Percentiles rank a stretch among this genome's conserved stretches.
Conservation (phyloP, 2,797 vertebrate genomes). For the Melanotaenia nigrans region DNA sequence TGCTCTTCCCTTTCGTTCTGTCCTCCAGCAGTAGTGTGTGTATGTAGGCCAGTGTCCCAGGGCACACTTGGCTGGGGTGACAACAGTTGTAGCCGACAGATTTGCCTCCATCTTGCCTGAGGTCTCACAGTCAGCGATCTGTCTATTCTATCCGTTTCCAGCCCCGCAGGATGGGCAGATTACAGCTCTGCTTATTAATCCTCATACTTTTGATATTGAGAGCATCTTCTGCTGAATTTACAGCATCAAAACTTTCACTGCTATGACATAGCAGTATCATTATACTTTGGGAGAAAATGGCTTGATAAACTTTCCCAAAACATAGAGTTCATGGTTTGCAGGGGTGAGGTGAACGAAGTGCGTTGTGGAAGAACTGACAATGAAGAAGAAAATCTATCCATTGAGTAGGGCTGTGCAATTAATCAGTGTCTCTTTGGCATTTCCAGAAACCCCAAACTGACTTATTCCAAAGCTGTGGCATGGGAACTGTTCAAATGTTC, state of each 20-base stretch:
- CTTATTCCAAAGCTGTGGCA: neutral
- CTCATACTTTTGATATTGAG: slow-evolving; percentile 6
- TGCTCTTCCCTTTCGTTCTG: slow-evolving; percentile 54
- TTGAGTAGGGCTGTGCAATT: neutral
- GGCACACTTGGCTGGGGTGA: slow-evolving; percentile 84
- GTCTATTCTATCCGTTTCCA: slow-evolving; percentile 72
- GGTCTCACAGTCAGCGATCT: slow-evolving; percentile 82
- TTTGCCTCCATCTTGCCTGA: slow-evolving; percentile 86
- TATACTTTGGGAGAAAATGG: neutral
- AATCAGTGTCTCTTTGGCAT: neutral
- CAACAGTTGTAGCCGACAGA: slow-evolving; percentile 88
- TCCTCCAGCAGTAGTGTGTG: slow-evolving; percentile 76
- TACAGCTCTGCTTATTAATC: slow-evolving; percentile 59
- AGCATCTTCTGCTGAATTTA: slow-evolving; percentile 37
- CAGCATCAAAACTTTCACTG: slow-evolving; percentile 3
- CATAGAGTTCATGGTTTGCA: neutral
- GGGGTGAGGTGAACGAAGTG: neutral
- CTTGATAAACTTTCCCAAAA: neutral
- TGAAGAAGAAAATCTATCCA: neutral
- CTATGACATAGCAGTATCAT: neutral
- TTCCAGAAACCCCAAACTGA: neutral
- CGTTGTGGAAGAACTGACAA: neutral
- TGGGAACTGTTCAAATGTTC: neutral
- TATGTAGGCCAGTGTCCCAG: slow-evolving; percentile 88
- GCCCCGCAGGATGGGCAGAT: slow-evolving; percentile 68